Evolutionary conservation across 2,888 invertebrate genomes (phyloP).

Genomic region (Pseudococcus viburni): DNA sequence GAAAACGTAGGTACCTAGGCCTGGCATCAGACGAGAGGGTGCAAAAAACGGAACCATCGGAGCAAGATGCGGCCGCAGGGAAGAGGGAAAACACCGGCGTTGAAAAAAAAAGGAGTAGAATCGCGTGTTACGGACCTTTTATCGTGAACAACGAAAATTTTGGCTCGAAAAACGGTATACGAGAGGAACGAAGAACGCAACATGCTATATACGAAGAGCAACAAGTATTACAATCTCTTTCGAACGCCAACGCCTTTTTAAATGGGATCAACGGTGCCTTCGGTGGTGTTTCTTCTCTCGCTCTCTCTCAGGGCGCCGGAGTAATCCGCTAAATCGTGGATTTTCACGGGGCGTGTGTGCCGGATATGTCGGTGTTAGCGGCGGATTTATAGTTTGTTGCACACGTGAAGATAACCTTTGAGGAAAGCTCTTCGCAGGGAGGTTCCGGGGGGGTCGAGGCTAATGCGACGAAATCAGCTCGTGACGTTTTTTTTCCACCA

Average conservation of each 20-base stretch:
- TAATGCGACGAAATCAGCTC: neutral
- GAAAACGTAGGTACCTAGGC: neutral
- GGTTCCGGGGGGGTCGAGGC: neutral
- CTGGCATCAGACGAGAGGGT: neutral
- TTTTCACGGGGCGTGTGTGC: neutral
- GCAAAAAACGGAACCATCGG: neutral
- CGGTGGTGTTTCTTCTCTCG: neutral
- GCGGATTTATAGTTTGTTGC: neutral
- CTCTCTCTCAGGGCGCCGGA: neutral
- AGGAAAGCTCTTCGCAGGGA: neutral
- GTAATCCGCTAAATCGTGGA: constrained; percentile 32
- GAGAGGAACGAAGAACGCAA: neutral
- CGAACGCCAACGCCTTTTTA: constrained; percentile 42
- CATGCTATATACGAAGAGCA: constrained; percentile 22
- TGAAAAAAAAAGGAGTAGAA: neutral
- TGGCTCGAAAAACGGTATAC: constrained; percentile 3
- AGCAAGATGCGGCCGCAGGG: neutral
- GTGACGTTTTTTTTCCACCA: too few species aligned
- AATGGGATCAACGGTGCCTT: constrained; percentile 14
- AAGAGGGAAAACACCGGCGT: neutral
- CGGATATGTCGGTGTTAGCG: neutral
- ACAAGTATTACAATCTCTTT: constrained; percentile 44
- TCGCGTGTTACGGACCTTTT: constrained; percentile 35
- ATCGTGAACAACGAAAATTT: constrained; percentile 32
- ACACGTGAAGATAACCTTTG: neutral